phyloP scores from a whole-genome alignment of 2,797 vertebrate species.

The Delichon dasypus region DNA sequence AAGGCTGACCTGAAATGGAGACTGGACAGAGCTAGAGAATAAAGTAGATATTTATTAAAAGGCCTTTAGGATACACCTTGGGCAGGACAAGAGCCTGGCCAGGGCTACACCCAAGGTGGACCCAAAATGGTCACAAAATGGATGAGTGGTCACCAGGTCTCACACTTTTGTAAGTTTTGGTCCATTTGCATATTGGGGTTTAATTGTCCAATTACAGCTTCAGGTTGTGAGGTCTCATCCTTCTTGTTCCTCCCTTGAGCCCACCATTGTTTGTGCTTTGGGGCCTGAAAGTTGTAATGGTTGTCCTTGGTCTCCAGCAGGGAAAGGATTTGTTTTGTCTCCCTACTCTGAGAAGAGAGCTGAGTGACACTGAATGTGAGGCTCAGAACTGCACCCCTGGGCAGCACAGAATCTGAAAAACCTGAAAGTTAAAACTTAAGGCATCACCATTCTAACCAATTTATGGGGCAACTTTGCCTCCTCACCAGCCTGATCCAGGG shows the following conservation, averaged over 20 bases:
- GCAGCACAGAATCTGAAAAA: neutral
- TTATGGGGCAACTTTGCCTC: neutral
- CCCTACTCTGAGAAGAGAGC: neutral
- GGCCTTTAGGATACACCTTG: neutral
- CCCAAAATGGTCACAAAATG: neutral
- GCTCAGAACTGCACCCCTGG: neutral
- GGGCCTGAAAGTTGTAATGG: neutral
- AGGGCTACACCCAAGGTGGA: neutral
- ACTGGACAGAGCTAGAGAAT: neutral
- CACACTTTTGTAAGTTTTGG: neutral
- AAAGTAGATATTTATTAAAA: neutral
- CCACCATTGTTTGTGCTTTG: neutral
- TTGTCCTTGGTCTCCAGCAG: neutral
- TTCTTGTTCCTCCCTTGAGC: neutral
- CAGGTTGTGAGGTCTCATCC: neutral
- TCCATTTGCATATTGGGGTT: neutral
- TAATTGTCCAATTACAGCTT: neutral
- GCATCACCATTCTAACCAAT: neutral
- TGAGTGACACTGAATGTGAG: neutral
- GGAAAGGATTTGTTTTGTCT: neutral
- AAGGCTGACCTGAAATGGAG: neutral
- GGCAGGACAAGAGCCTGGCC: neutral
- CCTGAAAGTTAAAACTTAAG: neutral
- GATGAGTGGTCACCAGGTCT: accelerated
- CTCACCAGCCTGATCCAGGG: neutral